Evolutionary conservation across 2,888 invertebrate species (phyloP).

Genomic region (Chrysomela aeneicollis): DNA sequence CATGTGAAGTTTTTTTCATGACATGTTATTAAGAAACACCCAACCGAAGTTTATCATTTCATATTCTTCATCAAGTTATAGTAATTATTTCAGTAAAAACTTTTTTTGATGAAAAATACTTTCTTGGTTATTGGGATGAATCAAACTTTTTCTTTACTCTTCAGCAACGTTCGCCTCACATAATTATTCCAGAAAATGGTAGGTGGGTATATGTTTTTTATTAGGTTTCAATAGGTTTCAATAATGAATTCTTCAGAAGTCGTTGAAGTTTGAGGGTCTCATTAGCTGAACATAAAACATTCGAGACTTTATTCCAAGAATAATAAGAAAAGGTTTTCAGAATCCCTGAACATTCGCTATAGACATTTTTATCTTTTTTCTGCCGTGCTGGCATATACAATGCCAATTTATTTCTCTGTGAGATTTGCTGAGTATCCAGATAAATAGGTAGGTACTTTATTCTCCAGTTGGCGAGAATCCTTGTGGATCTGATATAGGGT

Average conservation of each 20-base stretch:
- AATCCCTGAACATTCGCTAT: constrained; percentile 29
- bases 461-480: not conserved
- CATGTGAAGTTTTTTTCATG: too few relatives aligned
- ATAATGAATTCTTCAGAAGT: constrained; percentile 35
- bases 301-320: constrained; percentile 40
- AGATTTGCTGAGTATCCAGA: constrained; percentile 23
- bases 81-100: too few relatives aligned
- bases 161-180: not conserved
- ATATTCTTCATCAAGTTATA: too few relatives aligned
- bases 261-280: constrained; percentile 40
- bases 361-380: constrained; percentile 36
- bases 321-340: constrained; percentile 40
- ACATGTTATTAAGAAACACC: too few relatives aligned
- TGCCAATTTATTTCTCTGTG: constrained; percentile 26
- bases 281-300: constrained; percentile 42
- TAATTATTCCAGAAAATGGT: constrained; percentile 19
- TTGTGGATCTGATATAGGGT: not conserved
- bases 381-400: constrained; percentile 25
- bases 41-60: too few relatives aligned
- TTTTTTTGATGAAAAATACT: not conserved
- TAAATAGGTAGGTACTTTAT: constrained; percentile 21
- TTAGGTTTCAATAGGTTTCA: constrained; percentile 35
- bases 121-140: not conserved
- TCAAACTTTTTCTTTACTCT: not conserved
- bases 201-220: constrained; percentile 22